Evolutionary conservation across 2,797 vertebrate species (phyloP).

Genomic region (Tragelaphus eurycerus): DNA sequence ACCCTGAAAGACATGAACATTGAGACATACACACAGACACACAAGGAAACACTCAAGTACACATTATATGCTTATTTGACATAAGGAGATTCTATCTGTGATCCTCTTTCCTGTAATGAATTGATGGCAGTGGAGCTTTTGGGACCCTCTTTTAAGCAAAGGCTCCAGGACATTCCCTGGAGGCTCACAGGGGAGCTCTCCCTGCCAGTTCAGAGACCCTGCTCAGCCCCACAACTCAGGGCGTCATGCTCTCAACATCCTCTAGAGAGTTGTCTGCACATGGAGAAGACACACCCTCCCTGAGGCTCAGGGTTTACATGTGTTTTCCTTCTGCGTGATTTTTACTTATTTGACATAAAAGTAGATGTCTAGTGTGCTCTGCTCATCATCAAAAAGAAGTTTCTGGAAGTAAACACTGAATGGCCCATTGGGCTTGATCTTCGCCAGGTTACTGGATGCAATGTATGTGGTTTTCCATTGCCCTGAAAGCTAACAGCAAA

Average conservation of each 20-base stretch:
- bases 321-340: background rate
- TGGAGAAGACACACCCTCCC: background rate
- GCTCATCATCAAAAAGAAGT: too few species aligned
- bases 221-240: background rate
- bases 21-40: background rate
- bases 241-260: background rate
- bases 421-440: too few species aligned
- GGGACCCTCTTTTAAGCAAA: background rate
- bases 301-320: background rate
- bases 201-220: background rate
- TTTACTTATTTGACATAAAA: background rate
- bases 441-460: too few species aligned
- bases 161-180: background rate
- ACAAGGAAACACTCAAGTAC: background rate
- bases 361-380: background rate
- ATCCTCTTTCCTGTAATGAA: background rate
- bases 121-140: background rate
- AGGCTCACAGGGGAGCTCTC: background rate
- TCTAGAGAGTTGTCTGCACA: background rate
- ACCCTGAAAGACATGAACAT: background rate
- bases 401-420: too few species aligned
- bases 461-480: accelerated
- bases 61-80: background rate
- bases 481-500: background rate
- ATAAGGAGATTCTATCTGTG: background rate